Conservation (phyloP, 2,113 vertebrate genomes). For the Alligator sinensis region DNA sequence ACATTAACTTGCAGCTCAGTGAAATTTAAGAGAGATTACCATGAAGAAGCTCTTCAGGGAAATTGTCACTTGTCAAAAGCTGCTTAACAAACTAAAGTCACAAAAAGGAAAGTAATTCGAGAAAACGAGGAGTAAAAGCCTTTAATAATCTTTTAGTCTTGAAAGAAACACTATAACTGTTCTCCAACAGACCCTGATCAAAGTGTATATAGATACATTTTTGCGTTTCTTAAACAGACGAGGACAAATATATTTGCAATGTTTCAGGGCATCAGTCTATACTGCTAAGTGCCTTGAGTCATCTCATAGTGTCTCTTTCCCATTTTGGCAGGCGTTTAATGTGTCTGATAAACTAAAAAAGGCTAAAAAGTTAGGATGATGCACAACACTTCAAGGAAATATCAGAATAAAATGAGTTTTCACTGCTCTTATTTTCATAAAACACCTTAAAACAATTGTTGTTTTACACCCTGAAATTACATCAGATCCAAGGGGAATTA, state of each 20-base stretch:
- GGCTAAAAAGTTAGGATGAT: no score
- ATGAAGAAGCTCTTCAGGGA: not conserved
- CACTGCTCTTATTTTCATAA: not conserved
- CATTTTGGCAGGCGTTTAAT: not conserved
- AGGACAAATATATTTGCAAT: not conserved
- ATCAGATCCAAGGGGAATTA: not conserved
- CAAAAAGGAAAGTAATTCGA: not conserved
- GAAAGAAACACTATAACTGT: not conserved
- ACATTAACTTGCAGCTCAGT: accelerated
- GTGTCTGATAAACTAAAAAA: not conserved
- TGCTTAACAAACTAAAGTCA: not conserved
- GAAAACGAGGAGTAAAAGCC: not conserved
- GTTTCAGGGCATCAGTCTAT: not conserved
- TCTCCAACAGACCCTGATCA: not conserved
- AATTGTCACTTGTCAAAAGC: not conserved
- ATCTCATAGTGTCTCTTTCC: not conserved
- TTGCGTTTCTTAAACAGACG: not conserved
- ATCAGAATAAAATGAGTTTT: not conserved
- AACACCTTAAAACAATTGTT: no score
- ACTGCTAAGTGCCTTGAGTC: not conserved
- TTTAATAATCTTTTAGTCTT: not conserved
- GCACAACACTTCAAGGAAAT: not conserved
- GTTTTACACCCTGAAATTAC: no score
- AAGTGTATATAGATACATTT: not conserved
- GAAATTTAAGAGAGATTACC: not conserved